Evolutionary conservation across 2,113 vertebrate genomes (phyloP), one percentile per base, ranked within the genome.

Genomic region (Solea senegalensis): DNA sequence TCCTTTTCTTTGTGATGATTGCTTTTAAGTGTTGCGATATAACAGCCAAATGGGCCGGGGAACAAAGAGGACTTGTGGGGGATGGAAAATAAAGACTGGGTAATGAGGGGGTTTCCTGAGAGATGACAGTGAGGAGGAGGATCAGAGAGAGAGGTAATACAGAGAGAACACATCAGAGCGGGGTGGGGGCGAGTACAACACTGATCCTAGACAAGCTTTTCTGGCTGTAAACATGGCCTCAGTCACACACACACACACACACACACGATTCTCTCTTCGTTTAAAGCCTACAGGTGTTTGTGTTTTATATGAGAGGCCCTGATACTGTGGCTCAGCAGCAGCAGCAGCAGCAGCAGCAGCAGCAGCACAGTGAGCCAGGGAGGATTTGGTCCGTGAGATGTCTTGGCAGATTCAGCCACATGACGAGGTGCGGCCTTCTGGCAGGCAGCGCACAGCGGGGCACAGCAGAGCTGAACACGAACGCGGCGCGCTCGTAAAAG

Each of bases 41-140:
- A 90, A 92, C 75, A 88, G 88, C 55, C 76, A 84, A 86, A 84
- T 85, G 61, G 86, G 78, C 83, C 41, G 0, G 64, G 82, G 88
- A 91, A 93, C 88, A 92, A 91, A 92, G 91, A 72, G 5, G 68
- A 54, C 63, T 81, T 90, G 85, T 84, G 81, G 82, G 76, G 82
- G 81, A 69, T 63, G 76, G 80, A 84, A 88, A 90, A 90, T 81
- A 51, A 80, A 85, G 74, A 72, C 58, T 55, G 79, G 34, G 76
- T 91, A 92, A 92, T 89, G 85, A 90, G 84, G 89, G 90, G 90
- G 83, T 84, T 92, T 92, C 89, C 91, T 90, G 74, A 81, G 50
- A 91, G 82, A 88, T 90, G 91, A 91, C 90, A 92, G 85, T 16
- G 45, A 89, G 66, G 80, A 83, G 68, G 84, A 79, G 78, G 88